Conservation (phyloP, 1,140 invertebrate species). For the Homalodisca vitripennis region DNA sequence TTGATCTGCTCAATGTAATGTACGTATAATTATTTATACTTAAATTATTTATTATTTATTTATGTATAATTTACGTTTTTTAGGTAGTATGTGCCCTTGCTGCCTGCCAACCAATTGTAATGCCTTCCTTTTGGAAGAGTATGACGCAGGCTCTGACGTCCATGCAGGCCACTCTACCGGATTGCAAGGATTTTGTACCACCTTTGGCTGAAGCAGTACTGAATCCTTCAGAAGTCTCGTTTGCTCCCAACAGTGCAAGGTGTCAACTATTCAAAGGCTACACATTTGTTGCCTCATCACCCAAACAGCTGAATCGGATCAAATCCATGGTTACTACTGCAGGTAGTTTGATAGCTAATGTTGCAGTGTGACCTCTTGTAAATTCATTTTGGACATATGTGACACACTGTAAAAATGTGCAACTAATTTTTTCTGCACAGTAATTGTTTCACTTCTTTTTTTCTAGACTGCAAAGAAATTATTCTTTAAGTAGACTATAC, state of each 20-base stretch:
- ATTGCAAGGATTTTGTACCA: slow-evolving; percentile 47
- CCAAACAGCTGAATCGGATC: slow-evolving; percentile 44
- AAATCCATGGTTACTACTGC: slow-evolving; percentile 24
- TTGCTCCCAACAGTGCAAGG: slow-evolving; percentile 45
- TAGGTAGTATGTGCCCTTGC: slow-evolving; percentile 52
- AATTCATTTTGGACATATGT: no score
- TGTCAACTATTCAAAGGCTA: slow-evolving; percentile 48
- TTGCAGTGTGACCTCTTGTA: no score
- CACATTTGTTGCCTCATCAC: slow-evolving; percentile 49
- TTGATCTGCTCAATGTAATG: no score
- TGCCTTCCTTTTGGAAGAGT: slow-evolving; percentile 46
- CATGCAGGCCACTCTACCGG: slow-evolving; percentile 38
- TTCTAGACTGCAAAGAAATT: no score
- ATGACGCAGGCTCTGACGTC: slow-evolving; percentile 41
- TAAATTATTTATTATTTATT: no score
- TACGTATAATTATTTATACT: no score
- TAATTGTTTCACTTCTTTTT: no score
- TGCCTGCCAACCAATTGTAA: slow-evolving; percentile 47
- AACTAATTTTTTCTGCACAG: no score
- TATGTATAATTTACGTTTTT: no score
- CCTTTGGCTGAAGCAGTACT: slow-evolving; percentile 47
- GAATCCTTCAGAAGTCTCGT: slow-evolving; percentile 45
- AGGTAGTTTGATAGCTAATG: no score
- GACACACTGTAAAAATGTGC: no score
- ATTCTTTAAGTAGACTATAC: no score